Evolutionary conservation across 2,888 invertebrate genomes (phyloP), one percentile per base, ranked within the genome.

Genomic region (Amiota mariae): DNA sequence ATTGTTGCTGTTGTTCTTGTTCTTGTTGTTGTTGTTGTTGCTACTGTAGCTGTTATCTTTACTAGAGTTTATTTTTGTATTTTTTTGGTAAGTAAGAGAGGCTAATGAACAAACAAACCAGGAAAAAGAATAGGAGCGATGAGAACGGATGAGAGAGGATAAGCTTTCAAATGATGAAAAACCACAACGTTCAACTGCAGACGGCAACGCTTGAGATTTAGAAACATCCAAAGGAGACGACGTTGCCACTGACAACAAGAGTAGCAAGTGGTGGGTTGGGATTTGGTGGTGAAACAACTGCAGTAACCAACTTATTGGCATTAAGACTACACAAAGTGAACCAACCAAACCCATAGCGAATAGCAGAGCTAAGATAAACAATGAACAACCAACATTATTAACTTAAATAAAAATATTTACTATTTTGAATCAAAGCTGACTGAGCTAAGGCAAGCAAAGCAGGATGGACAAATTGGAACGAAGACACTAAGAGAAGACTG

Each of bases 341-440:
- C 8, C 13, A 36, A 36, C 36, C 36, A 36, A 36, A 36, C 36
- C 36, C 36, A 36, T 6, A 36, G 36, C 36, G 36, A 2, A 36
- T 6, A 36, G 36, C 56, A 59, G 49, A 57, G 75, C 73, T 78
- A 79, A 74, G 79, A 81, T 78, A 78, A 80, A 73, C 68, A 75
- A 71, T 78, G 76, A 76, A 75, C n/a, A 47, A 81, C 78, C 77
- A 73, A 77, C 81, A 81, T 85, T 83, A 83, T 83, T 83, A 85
- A 83, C 82, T 85, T 79, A 82, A 83, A 83, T 80, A 84, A 83
- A 85, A 83, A 83, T 83, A 83, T 83, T 83, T 83, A 84, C 83
- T 82, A 80, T 47, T 66, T 66, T 66, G 56, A 36, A 67, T n/a
- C 51, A 48, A 54, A 12, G 54, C 54, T n/a, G 54, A 54, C 54